Base-by-base conservation (phyloP, 2,113 vertebrate genomes). In the Neodontobutis hainanensis region DNA sequence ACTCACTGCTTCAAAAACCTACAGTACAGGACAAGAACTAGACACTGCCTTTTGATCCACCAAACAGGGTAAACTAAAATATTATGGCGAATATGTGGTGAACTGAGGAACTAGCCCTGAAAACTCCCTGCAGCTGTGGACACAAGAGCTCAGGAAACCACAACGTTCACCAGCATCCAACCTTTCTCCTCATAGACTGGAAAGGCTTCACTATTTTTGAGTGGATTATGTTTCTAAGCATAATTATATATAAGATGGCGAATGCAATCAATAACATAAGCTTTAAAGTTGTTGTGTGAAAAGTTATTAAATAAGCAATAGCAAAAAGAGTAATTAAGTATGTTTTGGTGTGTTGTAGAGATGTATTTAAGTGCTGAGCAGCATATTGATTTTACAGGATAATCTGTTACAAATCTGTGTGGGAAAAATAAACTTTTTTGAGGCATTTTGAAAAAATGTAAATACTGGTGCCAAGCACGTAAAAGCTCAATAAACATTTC, bases 321-420 rank as follows among this genome's bases (percentile, higher is more conserved):
- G 90, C 81, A 92, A 92, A 87, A 92, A 92, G 90, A 93, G 91
- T 91, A 93, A 93, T 92, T 94, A 92, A 91, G 92, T 96, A 90
- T 92, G 93, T 95, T 95, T 93, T 96, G 94, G 92, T 92, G 94
- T 97, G 95, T 93, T 95, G 93, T 96, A 95, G 94, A 96, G 94
- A 95, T 93, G 88, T 99, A 98, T 98, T 98, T 98, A 97, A 96
- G 91, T 95, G 90, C 92, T 94, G 95, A 95, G 93, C 94, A 92
- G 75, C 93, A 93, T 93, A 92, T 93, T 94, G 93, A 92, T 92
- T 93, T 94, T 93, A 93, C 91, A 91, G 94, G 91, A 86, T 84
- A 91, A 91, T 94, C 92, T 94, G 93, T 93, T 92, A 93, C 93
- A 92, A 92, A 87, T 78, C 82, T 70, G 87, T 82, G 87, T 88